Conservation (phyloP, 2,113 vertebrate genomes). For the Zosterops japonicus region DNA sequence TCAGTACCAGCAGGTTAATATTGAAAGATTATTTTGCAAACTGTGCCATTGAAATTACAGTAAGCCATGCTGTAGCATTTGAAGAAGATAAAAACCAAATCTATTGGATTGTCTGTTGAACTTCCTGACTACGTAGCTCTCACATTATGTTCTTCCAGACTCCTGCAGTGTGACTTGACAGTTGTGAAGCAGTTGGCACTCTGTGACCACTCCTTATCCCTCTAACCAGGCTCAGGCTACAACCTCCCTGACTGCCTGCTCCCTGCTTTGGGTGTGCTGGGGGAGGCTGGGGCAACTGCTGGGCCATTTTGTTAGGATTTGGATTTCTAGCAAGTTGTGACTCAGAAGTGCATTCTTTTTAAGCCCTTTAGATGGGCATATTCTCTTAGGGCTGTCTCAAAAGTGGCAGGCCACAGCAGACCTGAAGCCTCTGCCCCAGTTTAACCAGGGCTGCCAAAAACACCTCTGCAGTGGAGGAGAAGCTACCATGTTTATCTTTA, state of each 20-base stretch:
- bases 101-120: neutral
- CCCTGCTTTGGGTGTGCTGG: neutral
- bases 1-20: neutral
- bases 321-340: neutral
- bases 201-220: neutral
- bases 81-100: neutral
- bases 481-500: neutral
- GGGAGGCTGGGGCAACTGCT: neutral
- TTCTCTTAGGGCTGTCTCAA: neutral
- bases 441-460: neutral
- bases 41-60: neutral
- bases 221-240: neutral
- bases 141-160: neutral
- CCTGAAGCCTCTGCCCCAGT: neutral
- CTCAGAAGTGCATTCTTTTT: neutral
- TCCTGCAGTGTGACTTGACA: neutral
- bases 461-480: neutral
- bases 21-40: neutral
- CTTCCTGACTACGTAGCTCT: neutral
- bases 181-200: rapidly evolving
- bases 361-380: neutral
- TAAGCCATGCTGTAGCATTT: neutral
- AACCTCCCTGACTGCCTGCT: rapidly evolving
- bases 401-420: neutral
- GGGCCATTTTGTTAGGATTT: neutral